Evolutionary conservation across 2,888 invertebrate species (phyloP), one percentile per base, ranked within the genome.

Genomic region (Caenorhabditis afra): DNA sequence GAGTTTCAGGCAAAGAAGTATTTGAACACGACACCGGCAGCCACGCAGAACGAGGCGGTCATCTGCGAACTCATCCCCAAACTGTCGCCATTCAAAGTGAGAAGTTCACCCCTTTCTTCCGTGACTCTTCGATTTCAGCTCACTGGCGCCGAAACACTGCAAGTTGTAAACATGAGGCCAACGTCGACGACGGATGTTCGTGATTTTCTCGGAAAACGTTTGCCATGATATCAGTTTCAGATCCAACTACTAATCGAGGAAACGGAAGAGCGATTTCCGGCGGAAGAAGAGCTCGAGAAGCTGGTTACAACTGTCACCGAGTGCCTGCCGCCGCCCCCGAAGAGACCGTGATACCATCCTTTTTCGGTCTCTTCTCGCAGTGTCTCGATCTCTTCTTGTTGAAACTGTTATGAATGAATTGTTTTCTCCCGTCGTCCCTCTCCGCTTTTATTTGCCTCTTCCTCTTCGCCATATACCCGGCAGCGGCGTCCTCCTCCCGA

Each of bases 201-300:
- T 49, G 7, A 29, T 29, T 29, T 23, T 41, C n/a, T 14, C 7
- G 22, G 41, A 16, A 16, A 29, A 2, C 41, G 22, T 49, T 5
- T 2, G 3, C 3, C 5, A 49, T 23, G 37, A 37, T 39, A 18
- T 18, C 39, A 35, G 37, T 29, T 77, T 50, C 55, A 85, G 78
- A 75, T 83, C 37, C 83, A 85, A 66, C 53, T 85, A 49, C 49
- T 83, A n/a, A 73, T 83, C n/a, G 85, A 85, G 61, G 85, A 85
- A 57, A 82, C 82, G 3, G 85, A 85, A 65, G 85, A 85, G 58
- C 49, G 85, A 16, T 79, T 81, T 39, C 74, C 81, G 37, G 62
- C 65, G 29, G 81, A 83, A 64, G 82, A 81, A 18, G 71, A 81
- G 23, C 62, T 85, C 16, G 59, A 79, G 10, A 58, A 67, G 50